phyloP scores from a whole-genome alignment of 2,888 invertebrate species.

The Linyphia triangularis region DNA sequence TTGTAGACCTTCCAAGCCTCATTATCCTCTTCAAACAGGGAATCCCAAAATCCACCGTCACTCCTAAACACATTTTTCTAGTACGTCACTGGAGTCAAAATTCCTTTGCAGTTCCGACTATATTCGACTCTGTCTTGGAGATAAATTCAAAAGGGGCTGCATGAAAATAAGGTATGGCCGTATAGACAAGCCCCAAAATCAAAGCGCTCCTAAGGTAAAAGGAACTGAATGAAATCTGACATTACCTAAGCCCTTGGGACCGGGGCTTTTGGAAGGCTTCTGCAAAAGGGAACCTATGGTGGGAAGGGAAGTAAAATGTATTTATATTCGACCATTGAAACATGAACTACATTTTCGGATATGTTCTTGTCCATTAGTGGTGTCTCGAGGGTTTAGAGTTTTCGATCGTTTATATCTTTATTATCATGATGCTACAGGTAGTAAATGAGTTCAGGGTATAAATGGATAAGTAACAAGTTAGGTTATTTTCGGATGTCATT shows the following conservation, averaged over 20 bases:
- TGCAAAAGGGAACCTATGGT: background rate
- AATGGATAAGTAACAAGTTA: too few species aligned
- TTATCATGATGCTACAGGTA: background rate
- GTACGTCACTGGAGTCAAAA: background rate
- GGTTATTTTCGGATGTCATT: too few species aligned
- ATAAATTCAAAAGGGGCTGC: slow-evolving; percentile 16
- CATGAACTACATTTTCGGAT: slow-evolving; percentile 38
- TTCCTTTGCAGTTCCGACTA: background rate
- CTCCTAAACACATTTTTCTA: background rate
- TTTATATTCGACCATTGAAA: slow-evolving; percentile 43
- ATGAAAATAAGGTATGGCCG: slow-evolving; percentile 38
- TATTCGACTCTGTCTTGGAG: background rate
- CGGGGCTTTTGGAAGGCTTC: background rate
- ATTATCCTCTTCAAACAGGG: background rate
- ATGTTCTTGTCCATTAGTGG: slow-evolving; percentile 38
- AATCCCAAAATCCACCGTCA: too few species aligned
- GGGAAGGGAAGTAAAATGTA: slow-evolving; percentile 27
- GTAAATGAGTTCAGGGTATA: too few species aligned
- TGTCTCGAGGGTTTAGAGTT: slow-evolving; percentile 21
- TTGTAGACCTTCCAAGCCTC: background rate
- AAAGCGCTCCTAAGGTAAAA: slow-evolving; percentile 34
- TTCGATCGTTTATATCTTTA: background rate
- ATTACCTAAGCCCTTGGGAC: slow-evolving; percentile 25
- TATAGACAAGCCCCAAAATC: slow-evolving; percentile 35
- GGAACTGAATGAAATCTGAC: slow-evolving; percentile 50